Evolutionary conservation across 2,888 invertebrate species (phyloP).

Genomic region (Stegana nigrithorax): DNA sequence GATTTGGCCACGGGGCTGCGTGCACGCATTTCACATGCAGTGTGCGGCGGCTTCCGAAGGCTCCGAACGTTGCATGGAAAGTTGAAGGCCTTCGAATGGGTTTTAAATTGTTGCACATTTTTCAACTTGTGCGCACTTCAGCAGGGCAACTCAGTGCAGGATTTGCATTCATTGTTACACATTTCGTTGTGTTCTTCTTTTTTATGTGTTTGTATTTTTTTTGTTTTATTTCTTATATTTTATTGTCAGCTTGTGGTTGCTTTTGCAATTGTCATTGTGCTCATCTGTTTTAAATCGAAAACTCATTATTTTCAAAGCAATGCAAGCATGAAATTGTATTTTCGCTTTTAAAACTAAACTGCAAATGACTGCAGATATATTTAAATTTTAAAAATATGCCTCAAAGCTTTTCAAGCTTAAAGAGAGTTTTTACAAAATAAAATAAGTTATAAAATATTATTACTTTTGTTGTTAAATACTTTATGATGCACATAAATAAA

Average conservation of each 20-base stretch:
- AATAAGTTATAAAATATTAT: too few relatives aligned
- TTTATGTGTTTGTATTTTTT: not conserved
- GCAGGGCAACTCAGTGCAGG: constrained; percentile 26
- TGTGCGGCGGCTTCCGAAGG: too few relatives aligned
- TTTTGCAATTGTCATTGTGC: not conserved
- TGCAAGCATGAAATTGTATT: constrained; percentile 13
- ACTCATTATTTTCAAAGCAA: constrained; percentile 7
- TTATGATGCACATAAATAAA: too few relatives aligned
- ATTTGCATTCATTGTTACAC: constrained; percentile 33
- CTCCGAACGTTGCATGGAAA: too few relatives aligned
- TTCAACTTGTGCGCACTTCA: constrained; percentile 40
- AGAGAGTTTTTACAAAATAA: too few relatives aligned
- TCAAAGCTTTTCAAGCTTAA: not conserved
- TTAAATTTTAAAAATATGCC: not conserved
- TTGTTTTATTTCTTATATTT: not conserved
- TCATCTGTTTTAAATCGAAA: constrained; percentile 10
- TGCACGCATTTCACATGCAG: not conserved
- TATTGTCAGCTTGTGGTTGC: not conserved
- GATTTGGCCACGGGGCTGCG: not conserved
- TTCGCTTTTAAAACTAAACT: too few relatives aligned
- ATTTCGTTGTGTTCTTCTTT: constrained; percentile 5
- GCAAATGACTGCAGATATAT: too few relatives aligned
- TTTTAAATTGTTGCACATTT: constrained; percentile 42
- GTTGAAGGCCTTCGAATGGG: too few relatives aligned
- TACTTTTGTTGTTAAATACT: too few relatives aligned